Base-by-base conservation (phyloP, 2,797 vertebrate genomes). In the Typhlichthys subterraneus region DNA sequence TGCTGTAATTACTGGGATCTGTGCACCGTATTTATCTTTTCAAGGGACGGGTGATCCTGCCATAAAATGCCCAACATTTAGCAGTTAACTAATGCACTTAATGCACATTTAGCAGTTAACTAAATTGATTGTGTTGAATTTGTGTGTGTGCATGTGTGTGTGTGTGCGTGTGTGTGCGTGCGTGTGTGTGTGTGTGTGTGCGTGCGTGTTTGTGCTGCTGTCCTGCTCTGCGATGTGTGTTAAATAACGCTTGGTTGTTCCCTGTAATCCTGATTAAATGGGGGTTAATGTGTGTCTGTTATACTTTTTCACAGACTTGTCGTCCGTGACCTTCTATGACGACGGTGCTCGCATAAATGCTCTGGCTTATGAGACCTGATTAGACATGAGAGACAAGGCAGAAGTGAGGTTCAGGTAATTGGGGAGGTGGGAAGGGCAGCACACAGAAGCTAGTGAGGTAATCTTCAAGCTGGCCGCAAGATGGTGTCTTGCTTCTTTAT, bases 101-200 rank as follows among this genome's bases (percentile, higher is more conserved):
- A 17, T 17, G 15, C 15, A 90, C 92, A 86, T 93, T 94, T 94
- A 93, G 94, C 91, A 91, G 90, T 89, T 93, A 90, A 92, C 93
- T 95, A 95, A 82, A 70, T 80, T 95, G 94, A 96, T 95, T 94
- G 93, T 95, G 92, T 88, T 89, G 88, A 81, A 83, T 88, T 82
- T 87, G 82, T 83, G 62, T 67, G 70, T 73, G 67, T 81, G 69
- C 79, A 68, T 67, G 56, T 63, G 59, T 58, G 66, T 68, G 67
- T 50, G 62, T 63, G 59, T 58, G 66, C 66, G 67, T 50, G 62
- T 63, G 65, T 70, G 42, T 15, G 5, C 59, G 19, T 13, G 42
- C 13, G 67, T 64, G 23, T 65, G 63, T 13, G 33, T 57, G 58
- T 58, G 67, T 53, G 53, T 69, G 50, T 70, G 63, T 76, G 70